Conservation (phyloP, 2,888 invertebrate species). For the Monochamus alternatus region DNA sequence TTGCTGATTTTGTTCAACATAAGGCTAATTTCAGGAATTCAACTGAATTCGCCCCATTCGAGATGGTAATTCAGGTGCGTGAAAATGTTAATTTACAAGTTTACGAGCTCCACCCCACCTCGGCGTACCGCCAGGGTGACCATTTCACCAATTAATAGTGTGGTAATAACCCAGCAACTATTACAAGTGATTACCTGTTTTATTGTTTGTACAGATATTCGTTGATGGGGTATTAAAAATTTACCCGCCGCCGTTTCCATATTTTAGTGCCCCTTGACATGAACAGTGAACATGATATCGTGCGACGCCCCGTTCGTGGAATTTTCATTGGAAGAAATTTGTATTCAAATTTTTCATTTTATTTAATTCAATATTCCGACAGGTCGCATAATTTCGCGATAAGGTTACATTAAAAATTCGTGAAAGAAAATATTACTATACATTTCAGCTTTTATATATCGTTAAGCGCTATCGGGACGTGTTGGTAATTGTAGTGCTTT, state of each 20-base stretch:
- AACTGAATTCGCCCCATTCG: neutral
- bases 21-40: neutral
- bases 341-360: conserved; percentile 32
- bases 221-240: conserved; percentile 54
- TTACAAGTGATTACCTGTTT: conserved; percentile 56
- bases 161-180: conserved; percentile 52
- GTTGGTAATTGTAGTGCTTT: conserved; percentile 7
- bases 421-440: conserved; percentile 23
- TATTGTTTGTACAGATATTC: conserved; percentile 56
- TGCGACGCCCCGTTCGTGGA: neutral
- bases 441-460: conserved; percentile 22
- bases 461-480: conserved; percentile 16
- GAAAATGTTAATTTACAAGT: conserved; percentile 47
- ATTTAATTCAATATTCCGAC: conserved; percentile 24
- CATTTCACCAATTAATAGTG: conserved; percentile 53
- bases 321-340: conserved; percentile 17
- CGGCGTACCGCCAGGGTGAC: conserved; percentile 37
- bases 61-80: conserved; percentile 37
- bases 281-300: conserved; percentile 35
- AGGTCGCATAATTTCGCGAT: conserved; percentile 28
- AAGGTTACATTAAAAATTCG: conserved; percentile 31
- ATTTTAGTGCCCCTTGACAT: conserved; percentile 49
- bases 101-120: conserved; percentile 46
- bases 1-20: neutral
- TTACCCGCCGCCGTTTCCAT: conserved; percentile 45